Percentiles rank a stretch among this genome's conserved stretches.
phyloP scores from a whole-genome alignment of 2,113 vertebrate species.

The Taurulus bubalis region DNA sequence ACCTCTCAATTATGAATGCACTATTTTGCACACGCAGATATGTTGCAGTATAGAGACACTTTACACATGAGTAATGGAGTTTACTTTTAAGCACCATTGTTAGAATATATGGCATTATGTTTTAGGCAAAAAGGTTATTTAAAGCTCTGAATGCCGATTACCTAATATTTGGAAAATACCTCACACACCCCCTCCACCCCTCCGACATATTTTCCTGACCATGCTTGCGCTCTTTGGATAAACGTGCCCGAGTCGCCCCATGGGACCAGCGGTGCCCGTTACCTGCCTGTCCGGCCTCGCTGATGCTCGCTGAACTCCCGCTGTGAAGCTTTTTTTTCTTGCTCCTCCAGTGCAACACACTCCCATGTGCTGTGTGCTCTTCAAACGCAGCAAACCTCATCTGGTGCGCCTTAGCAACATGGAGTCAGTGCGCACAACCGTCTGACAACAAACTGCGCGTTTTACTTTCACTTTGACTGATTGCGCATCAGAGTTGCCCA shows the following conservation, averaged over 20 bases:
- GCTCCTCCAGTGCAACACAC: background rate
- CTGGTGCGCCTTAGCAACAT: background rate
- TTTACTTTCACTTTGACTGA: conserved; percentile 21
- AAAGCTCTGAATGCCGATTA: background rate
- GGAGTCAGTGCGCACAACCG: rapidly evolving
- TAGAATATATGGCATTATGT: background rate
- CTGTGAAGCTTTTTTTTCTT: background rate
- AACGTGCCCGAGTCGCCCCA: rapidly evolving
- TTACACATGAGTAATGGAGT: background rate
- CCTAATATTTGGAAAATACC: too few relatives aligned
- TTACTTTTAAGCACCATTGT: background rate
- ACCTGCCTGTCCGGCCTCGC: conserved; percentile 1
- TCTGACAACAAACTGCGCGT: rapidly evolving
- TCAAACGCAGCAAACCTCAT: background rate
- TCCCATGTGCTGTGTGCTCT: rapidly evolving
- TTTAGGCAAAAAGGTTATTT: background rate
- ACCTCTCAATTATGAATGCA: too few relatives aligned
- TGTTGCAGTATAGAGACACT: too few relatives aligned
- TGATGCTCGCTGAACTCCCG: background rate
- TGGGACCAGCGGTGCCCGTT: background rate
- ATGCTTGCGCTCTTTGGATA: conserved; percentile 1
- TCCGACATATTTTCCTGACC: background rate
- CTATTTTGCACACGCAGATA: background rate
- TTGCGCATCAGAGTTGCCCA: background rate
- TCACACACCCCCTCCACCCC: too few relatives aligned